These are phyloP conservation scores for Telmatochromis sp. DNA, from an alignment of 2,113 vertebrate species.

Conservation along the genomic window DNA sequence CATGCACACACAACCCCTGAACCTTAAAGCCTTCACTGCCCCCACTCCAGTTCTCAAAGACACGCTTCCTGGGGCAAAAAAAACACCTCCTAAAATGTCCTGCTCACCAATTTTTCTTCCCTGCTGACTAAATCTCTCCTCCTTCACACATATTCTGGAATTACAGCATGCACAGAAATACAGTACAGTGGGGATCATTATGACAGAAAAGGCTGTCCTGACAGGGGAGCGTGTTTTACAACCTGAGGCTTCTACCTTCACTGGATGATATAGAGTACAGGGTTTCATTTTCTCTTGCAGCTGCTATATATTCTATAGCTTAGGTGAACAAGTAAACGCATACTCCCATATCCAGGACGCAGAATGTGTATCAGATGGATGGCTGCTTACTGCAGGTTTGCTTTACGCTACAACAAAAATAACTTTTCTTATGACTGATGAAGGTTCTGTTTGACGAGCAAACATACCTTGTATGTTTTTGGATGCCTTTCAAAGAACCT, in stretches of 20 bases:
- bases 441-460: not conserved
- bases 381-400: not conserved
- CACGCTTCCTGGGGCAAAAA: slow-evolving; percentile 9
- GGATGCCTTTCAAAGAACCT: not conserved
- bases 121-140: not conserved
- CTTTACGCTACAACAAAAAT: not conserved
- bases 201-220: not conserved
- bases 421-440: not conserved
- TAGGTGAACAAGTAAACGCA: not conserved
- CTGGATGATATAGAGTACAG: not conserved
- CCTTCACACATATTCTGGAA: not conserved
- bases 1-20: not conserved
- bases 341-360: not conserved
- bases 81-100: slow-evolving; percentile 44
- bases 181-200: not conserved
- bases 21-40: slow-evolving; percentile 28
- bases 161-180: not conserved
- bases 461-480: not conserved
- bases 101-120: not conserved
- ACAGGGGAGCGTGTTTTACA: not conserved
- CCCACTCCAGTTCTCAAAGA: not conserved
- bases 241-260: not conserved
- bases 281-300: not conserved
- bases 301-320: not conserved
- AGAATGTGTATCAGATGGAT: not conserved